Conservation (phyloP, 2,113 vertebrate species). For the Gallinago media region DNA sequence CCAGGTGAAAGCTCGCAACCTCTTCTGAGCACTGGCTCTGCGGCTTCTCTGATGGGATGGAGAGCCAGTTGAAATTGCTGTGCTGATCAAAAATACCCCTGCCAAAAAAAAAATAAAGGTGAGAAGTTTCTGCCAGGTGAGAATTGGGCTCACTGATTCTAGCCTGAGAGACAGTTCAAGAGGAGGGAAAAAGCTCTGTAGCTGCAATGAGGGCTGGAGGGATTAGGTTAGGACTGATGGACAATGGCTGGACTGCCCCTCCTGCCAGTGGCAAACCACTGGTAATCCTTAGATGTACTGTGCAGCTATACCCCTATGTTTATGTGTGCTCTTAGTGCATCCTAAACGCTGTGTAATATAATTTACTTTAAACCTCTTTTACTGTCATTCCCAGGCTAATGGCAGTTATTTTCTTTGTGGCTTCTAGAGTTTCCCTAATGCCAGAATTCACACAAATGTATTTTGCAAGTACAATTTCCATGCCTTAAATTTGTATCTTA, state of each 20-base stretch:
- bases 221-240: neutral
- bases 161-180: neutral
- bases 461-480: slow-evolving; percentile 5
- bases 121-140: neutral
- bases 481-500: neutral
- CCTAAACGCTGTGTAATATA: neutral
- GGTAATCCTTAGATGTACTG: neutral
- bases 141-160: neutral
- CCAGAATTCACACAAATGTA: neutral
- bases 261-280: neutral
- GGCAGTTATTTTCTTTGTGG: neutral
- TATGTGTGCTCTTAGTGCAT: neutral
- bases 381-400: neutral
- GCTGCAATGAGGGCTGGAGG: neutral
- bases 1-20: fast-evolving
- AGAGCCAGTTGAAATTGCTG: neutral
- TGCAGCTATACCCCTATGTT: neutral
- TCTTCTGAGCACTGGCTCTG: neutral
- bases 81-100: neutral
- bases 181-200: neutral
- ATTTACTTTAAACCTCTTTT: neutral
- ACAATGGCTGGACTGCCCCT: neutral
- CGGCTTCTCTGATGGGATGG: neutral
- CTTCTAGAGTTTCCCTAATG: neutral
- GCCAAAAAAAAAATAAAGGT: neutral